Evolutionary conservation across 2,888 invertebrate species (phyloP).

Genomic region (Lithodes maja): DNA sequence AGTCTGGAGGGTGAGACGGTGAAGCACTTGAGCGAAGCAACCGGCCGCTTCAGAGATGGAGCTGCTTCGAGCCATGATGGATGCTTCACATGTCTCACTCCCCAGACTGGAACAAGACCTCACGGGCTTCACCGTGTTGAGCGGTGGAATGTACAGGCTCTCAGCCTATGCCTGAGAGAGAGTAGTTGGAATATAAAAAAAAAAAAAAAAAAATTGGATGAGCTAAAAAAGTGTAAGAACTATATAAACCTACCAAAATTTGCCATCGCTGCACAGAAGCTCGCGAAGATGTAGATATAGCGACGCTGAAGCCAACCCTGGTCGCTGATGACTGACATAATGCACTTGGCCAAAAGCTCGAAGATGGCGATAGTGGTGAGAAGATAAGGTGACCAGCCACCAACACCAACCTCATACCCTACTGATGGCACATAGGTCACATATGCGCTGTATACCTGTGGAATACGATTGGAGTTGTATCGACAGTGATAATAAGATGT

Average conservation of each 20-base stretch:
- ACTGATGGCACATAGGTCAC: conserved; percentile 42
- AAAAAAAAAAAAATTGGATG: not conserved
- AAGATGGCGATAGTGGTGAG: conserved; percentile 30
- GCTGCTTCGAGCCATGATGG: too few species aligned
- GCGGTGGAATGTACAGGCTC: too few species aligned
- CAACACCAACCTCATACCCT: conserved; percentile 21
- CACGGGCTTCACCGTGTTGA: too few species aligned
- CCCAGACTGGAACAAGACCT: too few species aligned
- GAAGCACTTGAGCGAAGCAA: too few species aligned
- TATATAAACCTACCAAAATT: conserved; percentile 2
- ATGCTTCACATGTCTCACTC: too few species aligned
- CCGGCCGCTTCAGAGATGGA: too few species aligned
- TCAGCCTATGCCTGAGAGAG: not conserved
- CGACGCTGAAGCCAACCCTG: conserved; percentile 37
- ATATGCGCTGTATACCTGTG: not conserved
- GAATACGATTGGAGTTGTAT: not conserved
- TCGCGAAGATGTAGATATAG: conserved; percentile 31
- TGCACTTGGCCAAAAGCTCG: conserved; percentile 39
- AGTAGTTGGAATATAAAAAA: not conserved
- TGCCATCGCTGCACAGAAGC: not conserved
- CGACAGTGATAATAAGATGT: too few species aligned
- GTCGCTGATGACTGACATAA: conserved; percentile 42
- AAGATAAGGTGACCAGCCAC: conserved; percentile 14
- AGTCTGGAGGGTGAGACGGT: too few species aligned
- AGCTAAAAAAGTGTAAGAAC: not conserved